Evolutionary conservation across 2,888 invertebrate genomes (phyloP), one percentile per base, ranked within the genome.

Genomic region (Chloroclysta siterata): DNA sequence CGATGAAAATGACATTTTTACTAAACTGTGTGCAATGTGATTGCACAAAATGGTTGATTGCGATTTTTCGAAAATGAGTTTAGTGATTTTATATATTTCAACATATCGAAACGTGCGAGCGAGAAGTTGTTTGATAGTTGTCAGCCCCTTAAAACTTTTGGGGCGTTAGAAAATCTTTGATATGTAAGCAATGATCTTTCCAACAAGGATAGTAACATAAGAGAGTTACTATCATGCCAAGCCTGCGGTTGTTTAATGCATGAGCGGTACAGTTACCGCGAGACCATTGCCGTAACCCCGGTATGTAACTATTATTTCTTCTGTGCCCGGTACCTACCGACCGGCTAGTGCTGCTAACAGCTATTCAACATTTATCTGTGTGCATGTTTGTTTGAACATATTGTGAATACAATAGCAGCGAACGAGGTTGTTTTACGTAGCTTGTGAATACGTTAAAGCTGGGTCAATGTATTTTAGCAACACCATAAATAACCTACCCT

Each of bases 311-410:
- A 46, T 46, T 46, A 17, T 46, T 17, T 46, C 5, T 17, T 46
- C 46, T 11, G 11, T 17, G 11, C 11, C 10, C 11, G 13, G 13
- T 47, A 46, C 17, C 15, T 46, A 47, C 47, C 8, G 0, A 33
- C 33, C 5, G 13, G 14, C 46, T 46, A 46, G 46, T 46, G 17
- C 11, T 46, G 46, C 46, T 46, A 46, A 46, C 44, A 15, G 17
- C 46, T 46, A 46, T 46, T 17, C 17, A 46, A 46, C 15, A 46
- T 44, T 39, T 46, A 46, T 46, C 44, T 46, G 46, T 46, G 46
- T 46, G 17, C 3, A 10, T 17, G 46, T 17, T 14, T 44, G 44
- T 46, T 46, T 46, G 17, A 46, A 46, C 46, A 46, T 17, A 46
- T 17, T 46, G 46, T 46, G 11, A 46, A 17, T 17, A 46, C 46